A percentile compares a stretch with the other conserved stretches of the same genome.
These are phyloP conservation scores for Apodemia hepburni DNA, from an alignment of 2,888 invertebrate species.

Conservation along the genomic window DNA sequence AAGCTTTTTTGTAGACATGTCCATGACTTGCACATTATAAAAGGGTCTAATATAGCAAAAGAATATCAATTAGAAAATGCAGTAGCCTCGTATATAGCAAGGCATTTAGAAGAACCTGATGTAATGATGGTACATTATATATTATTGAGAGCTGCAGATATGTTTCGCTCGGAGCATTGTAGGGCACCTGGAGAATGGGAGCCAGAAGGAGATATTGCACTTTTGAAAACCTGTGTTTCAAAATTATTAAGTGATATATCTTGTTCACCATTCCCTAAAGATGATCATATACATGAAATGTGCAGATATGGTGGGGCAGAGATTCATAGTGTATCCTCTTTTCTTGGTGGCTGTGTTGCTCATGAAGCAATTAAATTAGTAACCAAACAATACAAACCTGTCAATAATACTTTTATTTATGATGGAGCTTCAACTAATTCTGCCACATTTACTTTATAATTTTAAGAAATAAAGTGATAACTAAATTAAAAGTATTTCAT, in stretches of 20 bases:
- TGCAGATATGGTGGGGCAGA: slow-evolving; percentile 97
- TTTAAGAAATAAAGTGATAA: slow-evolving; percentile 23
- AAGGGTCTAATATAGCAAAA: slow-evolving; percentile 89
- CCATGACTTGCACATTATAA: slow-evolving; percentile 87
- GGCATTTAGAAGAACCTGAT: slow-evolving; percentile 90
- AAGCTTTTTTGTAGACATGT: slow-evolving; percentile 95
- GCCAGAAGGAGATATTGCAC: slow-evolving; percentile 94
- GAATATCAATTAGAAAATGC: slow-evolving; percentile 87
- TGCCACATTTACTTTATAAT: slow-evolving; percentile 88
- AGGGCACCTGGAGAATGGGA: slow-evolving; percentile 94
- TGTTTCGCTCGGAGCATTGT: slow-evolving; percentile 93
- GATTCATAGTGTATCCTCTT: slow-evolving; percentile 95
- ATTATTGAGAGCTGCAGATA: slow-evolving; percentile 93
- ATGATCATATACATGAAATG: slow-evolving; percentile 97
- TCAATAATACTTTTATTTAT: slow-evolving; percentile 97
- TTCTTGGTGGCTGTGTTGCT: slow-evolving; percentile 94
- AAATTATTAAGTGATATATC: slow-evolving; percentile 94
- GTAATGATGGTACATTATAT: slow-evolving; percentile 94
- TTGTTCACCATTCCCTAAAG: slow-evolving; percentile 88
- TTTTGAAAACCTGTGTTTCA: slow-evolving; percentile 86
- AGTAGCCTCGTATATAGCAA: slow-evolving; percentile 79
- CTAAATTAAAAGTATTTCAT: not conserved
- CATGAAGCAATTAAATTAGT: slow-evolving; percentile 98
- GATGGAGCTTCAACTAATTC: slow-evolving; percentile 95
- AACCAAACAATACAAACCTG: slow-evolving; percentile 97